Percentiles rank a stretch among this genome's conserved stretches.
These are phyloP conservation scores for Galerucella pusilla DNA, from an alignment of 2,888 invertebrate genomes.

Conservation along the genomic window DNA sequence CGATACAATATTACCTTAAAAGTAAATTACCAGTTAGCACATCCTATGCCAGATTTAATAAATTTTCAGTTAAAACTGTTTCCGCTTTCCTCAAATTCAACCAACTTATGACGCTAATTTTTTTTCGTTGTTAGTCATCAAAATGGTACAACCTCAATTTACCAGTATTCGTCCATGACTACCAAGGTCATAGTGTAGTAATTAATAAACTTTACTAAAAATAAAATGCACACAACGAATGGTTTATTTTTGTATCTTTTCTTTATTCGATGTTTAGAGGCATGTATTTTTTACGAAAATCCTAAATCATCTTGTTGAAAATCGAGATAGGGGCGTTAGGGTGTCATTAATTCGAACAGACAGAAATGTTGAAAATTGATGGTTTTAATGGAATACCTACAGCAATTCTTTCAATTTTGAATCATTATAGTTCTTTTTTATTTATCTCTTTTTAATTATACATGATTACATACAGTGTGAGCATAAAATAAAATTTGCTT, in stretches of 20 bases:
- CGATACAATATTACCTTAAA: not conserved
- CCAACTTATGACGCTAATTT: slow-evolving; percentile 13
- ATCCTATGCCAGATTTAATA: too few relatives aligned
- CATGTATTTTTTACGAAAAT: slow-evolving; percentile 3
- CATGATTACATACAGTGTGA: too few relatives aligned
- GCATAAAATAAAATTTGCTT: too few relatives aligned
- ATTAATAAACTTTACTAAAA: slow-evolving; percentile 30
- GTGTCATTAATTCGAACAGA: slow-evolving; percentile 8
- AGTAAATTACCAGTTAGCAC: too few relatives aligned
- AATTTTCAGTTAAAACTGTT: too few relatives aligned
- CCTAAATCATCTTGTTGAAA: slow-evolving; percentile 9
- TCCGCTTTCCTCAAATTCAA: not conserved
- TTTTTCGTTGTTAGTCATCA: slow-evolving; percentile 9
- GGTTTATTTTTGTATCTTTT: slow-evolving; percentile 23
- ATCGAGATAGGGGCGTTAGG: slow-evolving; percentile 8
- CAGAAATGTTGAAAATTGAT: not conserved
- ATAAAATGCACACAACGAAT: slow-evolving; percentile 33
- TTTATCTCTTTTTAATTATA: too few relatives aligned
- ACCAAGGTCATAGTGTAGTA: slow-evolving; percentile 35
- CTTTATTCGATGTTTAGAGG: slow-evolving; percentile 14
- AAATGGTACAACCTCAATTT: slow-evolving; percentile 29
- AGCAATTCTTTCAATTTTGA: not conserved
- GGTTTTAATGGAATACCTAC: not conserved
- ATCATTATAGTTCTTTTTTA: not conserved
- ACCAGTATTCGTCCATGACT: slow-evolving; percentile 32